Evolutionary conservation across 2,797 vertebrate species (phyloP), one percentile per base, ranked within the genome.

Genomic region (Coregonus suidteri): DNA sequence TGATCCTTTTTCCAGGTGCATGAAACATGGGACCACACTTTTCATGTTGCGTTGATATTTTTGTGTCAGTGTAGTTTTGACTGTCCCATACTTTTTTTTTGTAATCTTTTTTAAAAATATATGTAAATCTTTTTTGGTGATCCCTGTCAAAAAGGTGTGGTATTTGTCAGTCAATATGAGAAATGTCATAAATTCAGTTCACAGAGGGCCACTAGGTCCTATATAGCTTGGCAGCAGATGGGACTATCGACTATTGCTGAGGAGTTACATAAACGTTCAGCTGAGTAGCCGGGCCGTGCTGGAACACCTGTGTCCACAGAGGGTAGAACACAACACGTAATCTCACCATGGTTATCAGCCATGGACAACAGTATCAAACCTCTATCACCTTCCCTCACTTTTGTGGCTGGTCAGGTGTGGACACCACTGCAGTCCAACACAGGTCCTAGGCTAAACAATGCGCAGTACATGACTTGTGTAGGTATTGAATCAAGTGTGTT

Each of bases 241-340:
- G 84, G 87, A 13, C 70, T 47, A 73, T 78, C 83, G 80, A 9
- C 71, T 47, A 73, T 79, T 84, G 80, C 14, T 78, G 66, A 79
- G 6, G 31, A 6, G 47, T 30, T 51, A 51, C 70, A 68, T 53
- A 37, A 37, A 68, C 3, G 82, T 87, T 64, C 25, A 25, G 59
- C 20, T 64, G 59, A 25, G 11, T 25, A 25, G 20, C 73, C 30
- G 18, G 74, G 87, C 84, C 37, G 6, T 91, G 89, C 91, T 92
- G 89, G 87, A 88, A 92, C 92, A 92, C 90, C 91, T 93, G 92
- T 89, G 88, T 91, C 88, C 82, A 91, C 89, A 89, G 14, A 75
- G 67, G 73, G 77, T 71, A 1, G 51, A 82, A 83, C 77, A 59
- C 74, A 25, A 18, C 66, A 4, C 64, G 85, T 68, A 88, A 88